Evolutionary conservation across 2,888 invertebrate species (phyloP).

Genomic region (Suillia variegata): DNA sequence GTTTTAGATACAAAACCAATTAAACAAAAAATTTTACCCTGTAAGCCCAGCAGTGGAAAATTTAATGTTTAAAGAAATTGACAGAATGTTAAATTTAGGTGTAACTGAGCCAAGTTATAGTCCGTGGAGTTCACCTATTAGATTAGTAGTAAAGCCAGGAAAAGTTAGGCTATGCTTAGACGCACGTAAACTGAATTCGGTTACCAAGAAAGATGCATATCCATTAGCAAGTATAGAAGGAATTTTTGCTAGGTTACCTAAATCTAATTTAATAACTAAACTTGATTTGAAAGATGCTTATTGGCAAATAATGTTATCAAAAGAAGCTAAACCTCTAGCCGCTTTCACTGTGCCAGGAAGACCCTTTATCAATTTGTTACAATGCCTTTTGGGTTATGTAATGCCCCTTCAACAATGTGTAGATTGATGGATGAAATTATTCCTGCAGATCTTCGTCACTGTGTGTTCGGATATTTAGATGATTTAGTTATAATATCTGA

Average conservation of each 20-base stretch:
- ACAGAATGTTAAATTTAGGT: too few relatives aligned
- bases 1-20: too few relatives aligned
- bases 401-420: slow-evolving; percentile 25
- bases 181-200: slow-evolving; percentile 21
- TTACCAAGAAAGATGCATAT: slow-evolving; percentile 22
- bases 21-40: too few relatives aligned
- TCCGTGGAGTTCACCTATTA: slow-evolving; percentile 26
- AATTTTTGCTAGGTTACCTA: slow-evolving; percentile 19
- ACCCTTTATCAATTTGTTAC: slow-evolving; percentile 27
- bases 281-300: slow-evolving; percentile 18
- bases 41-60: too few relatives aligned
- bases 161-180: slow-evolving; percentile 20
- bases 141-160: too few relatives aligned
- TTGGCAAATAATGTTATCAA: slow-evolving; percentile 19
- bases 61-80: too few relatives aligned
- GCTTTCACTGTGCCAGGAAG: slow-evolving; percentile 23
- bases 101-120: too few relatives aligned
- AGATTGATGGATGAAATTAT: slow-evolving; percentile 28
- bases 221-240: slow-evolving; percentile 25
- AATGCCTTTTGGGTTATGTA: slow-evolving; percentile 29
- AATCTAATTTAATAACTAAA: slow-evolving; percentile 19
- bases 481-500: slow-evolving; percentile 25
- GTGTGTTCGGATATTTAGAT: slow-evolving; percentile 24
- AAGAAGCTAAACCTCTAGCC: slow-evolving; percentile 12
- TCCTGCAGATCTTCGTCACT: slow-evolving; percentile 17